A percentile compares a stretch with the other conserved stretches of the same genome.
These are phyloP conservation scores for Falco berigora DNA, from an alignment of 2,797 vertebrate species.

Conservation along the genomic window DNA sequence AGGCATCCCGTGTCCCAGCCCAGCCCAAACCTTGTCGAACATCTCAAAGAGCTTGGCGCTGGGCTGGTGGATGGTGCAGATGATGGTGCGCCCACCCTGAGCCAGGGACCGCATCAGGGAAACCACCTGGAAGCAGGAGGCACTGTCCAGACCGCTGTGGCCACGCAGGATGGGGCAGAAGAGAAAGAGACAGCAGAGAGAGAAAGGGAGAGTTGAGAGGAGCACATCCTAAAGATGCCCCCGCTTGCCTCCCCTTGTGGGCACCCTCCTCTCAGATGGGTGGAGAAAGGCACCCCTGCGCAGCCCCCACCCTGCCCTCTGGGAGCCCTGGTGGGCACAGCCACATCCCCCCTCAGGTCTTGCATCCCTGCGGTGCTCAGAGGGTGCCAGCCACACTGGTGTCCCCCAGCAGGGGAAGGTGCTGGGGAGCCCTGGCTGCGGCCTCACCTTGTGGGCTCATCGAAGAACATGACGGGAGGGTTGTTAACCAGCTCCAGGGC, in stretches of 20 bases:
- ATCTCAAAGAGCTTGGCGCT: constrained; percentile 99
- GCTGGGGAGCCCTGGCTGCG: background rate
- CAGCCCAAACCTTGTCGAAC: constrained; percentile 88
- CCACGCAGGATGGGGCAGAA: background rate
- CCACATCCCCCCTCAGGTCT: background rate
- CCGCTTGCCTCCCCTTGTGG: background rate
- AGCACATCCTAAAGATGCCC: background rate
- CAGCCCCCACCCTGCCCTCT: background rate
- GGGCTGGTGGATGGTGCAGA: constrained; percentile 99
- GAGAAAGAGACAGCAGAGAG: background rate
- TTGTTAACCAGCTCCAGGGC: constrained; percentile 97
- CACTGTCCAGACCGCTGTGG: constrained; percentile 90
- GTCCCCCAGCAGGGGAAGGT: background rate
- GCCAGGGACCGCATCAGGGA: constrained; percentile 95
- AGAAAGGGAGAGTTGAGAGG: background rate
- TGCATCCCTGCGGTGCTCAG: background rate
- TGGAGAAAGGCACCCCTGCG: background rate
- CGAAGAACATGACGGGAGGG: constrained; percentile 98
- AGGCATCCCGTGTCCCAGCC: background rate
- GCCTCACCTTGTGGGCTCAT: constrained; percentile 95
- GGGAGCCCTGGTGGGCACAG: background rate
- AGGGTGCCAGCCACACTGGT: accelerated
- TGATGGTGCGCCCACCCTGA: constrained; percentile 93
- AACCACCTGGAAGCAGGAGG: constrained; percentile 97
- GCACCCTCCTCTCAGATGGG: background rate